Percentiles rank a stretch among this genome's conserved stretches.
These are phyloP conservation scores for Oreotrochilus melanogaster DNA, from an alignment of 2,113 vertebrate species.

Conservation along the genomic window DNA sequence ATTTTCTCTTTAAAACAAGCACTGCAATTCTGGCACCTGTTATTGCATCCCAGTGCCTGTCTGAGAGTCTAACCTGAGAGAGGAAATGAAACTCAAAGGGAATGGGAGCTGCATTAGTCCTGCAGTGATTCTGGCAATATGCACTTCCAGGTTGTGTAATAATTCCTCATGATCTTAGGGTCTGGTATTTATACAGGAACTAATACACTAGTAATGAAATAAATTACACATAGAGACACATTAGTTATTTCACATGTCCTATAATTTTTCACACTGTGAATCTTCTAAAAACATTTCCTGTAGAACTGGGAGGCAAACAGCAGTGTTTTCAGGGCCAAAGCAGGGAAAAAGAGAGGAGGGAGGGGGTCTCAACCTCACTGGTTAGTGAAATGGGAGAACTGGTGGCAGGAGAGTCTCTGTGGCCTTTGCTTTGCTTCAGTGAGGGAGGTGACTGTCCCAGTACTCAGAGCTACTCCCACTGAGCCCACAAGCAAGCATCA, in stretches of 20 bases:
- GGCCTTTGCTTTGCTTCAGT: neutral
- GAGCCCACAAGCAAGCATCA: neutral
- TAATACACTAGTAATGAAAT: neutral
- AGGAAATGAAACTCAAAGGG: neutral
- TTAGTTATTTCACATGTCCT: neutral
- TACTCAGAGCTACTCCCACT: neutral
- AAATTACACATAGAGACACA: neutral
- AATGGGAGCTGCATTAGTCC: neutral
- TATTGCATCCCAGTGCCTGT: neutral
- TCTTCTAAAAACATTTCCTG: neutral
- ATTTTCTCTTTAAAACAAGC: neutral
- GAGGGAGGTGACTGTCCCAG: neutral
- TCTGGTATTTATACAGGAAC: neutral
- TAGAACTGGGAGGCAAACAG: neutral
- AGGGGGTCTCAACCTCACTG: neutral
- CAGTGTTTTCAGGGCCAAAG: neutral
- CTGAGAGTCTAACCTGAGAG: neutral
- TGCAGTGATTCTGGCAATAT: neutral
- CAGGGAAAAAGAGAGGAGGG: neutral
- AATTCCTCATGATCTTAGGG: neutral
- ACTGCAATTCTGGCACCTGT: neutral
- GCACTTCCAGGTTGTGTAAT: neutral
- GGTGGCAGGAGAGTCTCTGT: neutral
- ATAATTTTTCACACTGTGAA: neutral
- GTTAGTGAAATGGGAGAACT: neutral